Evolutionary conservation across 2,113 vertebrate species (phyloP).

Genomic region (Cyphomyrus plagiostoma): DNA sequence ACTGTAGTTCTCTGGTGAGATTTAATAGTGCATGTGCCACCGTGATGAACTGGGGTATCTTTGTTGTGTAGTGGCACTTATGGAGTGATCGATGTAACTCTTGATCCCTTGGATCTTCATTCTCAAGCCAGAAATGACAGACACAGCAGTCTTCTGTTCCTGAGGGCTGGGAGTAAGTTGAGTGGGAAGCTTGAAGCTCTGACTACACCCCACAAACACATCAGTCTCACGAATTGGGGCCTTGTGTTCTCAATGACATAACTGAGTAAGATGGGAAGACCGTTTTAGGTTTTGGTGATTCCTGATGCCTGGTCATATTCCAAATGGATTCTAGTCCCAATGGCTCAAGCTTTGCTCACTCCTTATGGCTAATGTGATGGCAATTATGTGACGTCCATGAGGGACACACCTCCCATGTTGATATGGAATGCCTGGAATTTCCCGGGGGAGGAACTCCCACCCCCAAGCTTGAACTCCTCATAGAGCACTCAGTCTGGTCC

Average conservation of each 20-base stretch:
- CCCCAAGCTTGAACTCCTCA: not conserved
- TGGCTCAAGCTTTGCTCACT: not conserved
- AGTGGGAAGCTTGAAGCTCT: not conserved
- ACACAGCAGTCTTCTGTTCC: not conserved
- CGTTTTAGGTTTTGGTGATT: not conserved
- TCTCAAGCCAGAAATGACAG: not conserved
- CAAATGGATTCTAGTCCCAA: not conserved
- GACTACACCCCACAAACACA: not conserved
- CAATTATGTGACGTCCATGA: not conserved
- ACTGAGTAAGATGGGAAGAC: not conserved
- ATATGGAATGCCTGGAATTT: not conserved
- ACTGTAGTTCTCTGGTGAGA: not conserved
- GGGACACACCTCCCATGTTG: not conserved
- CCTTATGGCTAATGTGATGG: not conserved
- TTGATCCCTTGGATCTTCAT: not conserved
- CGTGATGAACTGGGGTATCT: not conserved
- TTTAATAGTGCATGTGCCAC: not conserved
- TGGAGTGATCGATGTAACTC: not conserved
- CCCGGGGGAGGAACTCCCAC: not conserved
- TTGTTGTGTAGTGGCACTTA: not conserved
- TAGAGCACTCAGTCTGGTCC: not conserved
- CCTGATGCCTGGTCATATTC: not conserved
- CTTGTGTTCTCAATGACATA: not conserved
- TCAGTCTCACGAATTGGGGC: not conserved
- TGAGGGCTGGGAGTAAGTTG: not conserved